Conservation (phyloP, 2,113 vertebrate species). For the Percina caprodes region DNA sequence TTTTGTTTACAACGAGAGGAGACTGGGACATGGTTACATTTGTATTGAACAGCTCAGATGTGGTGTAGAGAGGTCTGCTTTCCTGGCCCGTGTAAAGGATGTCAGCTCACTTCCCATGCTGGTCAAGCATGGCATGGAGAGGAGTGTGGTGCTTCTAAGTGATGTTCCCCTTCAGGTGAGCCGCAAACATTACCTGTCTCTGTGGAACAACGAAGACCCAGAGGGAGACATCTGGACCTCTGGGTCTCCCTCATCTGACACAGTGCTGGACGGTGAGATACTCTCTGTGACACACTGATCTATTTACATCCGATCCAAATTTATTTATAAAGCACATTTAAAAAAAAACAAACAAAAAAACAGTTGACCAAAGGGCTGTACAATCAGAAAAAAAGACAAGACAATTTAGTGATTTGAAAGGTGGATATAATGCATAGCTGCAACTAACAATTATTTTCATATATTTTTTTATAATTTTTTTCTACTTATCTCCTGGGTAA, state of each 20-base stretch:
- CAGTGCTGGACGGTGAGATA: constrained; percentile 84
- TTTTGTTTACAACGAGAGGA: constrained; percentile 86
- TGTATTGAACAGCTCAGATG: constrained; percentile 81
- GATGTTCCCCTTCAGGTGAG: constrained; percentile 80
- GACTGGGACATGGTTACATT: constrained; percentile 80
- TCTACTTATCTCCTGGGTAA: neutral
- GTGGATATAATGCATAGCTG: neutral
- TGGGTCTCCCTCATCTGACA: constrained; percentile 47
- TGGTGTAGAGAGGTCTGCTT: neutral
- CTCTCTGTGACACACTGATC: neutral
- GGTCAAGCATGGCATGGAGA: constrained; percentile 52
- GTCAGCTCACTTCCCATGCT: constrained; percentile 61
- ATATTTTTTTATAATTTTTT: neutral
- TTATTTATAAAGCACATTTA: too few species aligned
- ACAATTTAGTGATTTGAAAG: neutral
- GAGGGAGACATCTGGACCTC: constrained; percentile 86
- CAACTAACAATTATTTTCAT: too few species aligned
- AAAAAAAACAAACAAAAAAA: too few species aligned
- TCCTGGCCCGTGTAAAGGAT: neutral
- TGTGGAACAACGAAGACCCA: constrained; percentile 94
- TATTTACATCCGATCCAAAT: neutral
- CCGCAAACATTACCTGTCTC: constrained; percentile 87
- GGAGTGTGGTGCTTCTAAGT: constrained; percentile 39
- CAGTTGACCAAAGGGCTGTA: too few species aligned
- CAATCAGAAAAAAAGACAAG: too few species aligned